A percentile compares a stretch with the other conserved stretches of the same genome.
Conservation (phyloP, 2,888 invertebrate species). For the Napeogenes inachia region DNA sequence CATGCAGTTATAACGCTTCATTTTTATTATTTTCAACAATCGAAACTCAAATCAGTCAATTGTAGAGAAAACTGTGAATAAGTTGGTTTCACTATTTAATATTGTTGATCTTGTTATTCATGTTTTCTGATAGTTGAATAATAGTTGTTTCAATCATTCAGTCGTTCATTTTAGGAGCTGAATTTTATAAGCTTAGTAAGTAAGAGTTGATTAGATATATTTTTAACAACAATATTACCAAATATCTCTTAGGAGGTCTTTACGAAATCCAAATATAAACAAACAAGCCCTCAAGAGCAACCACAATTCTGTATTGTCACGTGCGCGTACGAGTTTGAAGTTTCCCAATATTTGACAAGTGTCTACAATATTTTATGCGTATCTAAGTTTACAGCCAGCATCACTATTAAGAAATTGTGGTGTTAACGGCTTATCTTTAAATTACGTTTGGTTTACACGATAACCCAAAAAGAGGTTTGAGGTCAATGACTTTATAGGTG, state of each 20-base stretch:
- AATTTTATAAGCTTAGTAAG: too few species aligned
- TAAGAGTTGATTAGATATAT: slow-evolving; percentile 3
- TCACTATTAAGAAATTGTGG: background rate
- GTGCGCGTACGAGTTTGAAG: background rate
- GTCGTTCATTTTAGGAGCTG: too few species aligned
- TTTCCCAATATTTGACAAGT: slow-evolving; percentile 2
- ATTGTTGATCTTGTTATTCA: too few species aligned
- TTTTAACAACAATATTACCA: background rate
- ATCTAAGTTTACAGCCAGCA: slow-evolving; percentile 1
- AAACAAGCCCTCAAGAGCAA: too few species aligned
- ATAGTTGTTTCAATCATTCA: background rate
- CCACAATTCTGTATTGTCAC: background rate
- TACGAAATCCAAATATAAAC: too few species aligned
- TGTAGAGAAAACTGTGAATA: slow-evolving; percentile 4
- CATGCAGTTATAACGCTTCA: background rate
- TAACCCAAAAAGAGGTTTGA: background rate
- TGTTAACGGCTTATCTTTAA: slow-evolving; percentile 4
- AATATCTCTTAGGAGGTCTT: too few species aligned
- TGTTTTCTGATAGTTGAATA: too few species aligned
- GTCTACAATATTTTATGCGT: background rate
- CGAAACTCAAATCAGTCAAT: background rate
- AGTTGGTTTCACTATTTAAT: background rate
- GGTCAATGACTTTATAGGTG: too few species aligned
- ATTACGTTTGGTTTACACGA: background rate
- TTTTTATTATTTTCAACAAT: background rate